phyloP scores from a whole-genome alignment of 92 coral and sea anemone species.

The Scolanthus callimorphus region DNA sequence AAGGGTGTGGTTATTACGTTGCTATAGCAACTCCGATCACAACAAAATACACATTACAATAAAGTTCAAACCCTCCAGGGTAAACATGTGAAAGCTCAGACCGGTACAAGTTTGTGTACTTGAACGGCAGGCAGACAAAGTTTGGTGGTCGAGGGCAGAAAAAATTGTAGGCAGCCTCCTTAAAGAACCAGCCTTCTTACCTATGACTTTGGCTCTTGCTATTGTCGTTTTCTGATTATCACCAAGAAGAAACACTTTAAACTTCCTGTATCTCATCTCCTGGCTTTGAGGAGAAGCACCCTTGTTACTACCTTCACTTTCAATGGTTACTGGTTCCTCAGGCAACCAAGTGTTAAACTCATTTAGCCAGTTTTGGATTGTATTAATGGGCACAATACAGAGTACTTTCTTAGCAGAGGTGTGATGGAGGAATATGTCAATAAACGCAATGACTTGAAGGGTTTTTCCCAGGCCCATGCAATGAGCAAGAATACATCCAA shows the following conservation, averaged over 20 bases:
- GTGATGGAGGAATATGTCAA: slow-evolving; percentile 75
- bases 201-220: slow-evolving; percentile 81
- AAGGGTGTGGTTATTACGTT: too few species aligned
- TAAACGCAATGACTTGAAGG: slow-evolving; percentile 77
- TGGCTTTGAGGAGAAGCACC: slow-evolving; percentile 29
- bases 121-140: too few species aligned
- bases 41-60: too few species aligned
- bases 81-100: too few species aligned
- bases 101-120: too few species aligned
- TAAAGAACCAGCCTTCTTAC: too few species aligned
- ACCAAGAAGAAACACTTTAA: slow-evolving; percentile 68
- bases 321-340: slow-evolving; percentile 26
- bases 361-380: slow-evolving; percentile 90
- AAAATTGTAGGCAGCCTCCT: too few species aligned
- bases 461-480: slow-evolving; percentile 98
- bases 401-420: slow-evolving; percentile 81
- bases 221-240: slow-evolving; percentile 75
- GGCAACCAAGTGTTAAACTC: slow-evolving; percentile 97
- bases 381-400: slow-evolving; percentile 91
- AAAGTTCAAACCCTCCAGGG: too few species aligned
- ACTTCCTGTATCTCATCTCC: slow-evolving; percentile 53
- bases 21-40: too few species aligned
- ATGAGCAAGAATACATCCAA: slow-evolving; percentile 96
- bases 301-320: slow-evolving; percentile 10
- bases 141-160: too few species aligned